These are phyloP conservation scores for Carassius gibelio DNA, from an alignment of 2,113 vertebrate genomes.

Conservation along the genomic window DNA sequence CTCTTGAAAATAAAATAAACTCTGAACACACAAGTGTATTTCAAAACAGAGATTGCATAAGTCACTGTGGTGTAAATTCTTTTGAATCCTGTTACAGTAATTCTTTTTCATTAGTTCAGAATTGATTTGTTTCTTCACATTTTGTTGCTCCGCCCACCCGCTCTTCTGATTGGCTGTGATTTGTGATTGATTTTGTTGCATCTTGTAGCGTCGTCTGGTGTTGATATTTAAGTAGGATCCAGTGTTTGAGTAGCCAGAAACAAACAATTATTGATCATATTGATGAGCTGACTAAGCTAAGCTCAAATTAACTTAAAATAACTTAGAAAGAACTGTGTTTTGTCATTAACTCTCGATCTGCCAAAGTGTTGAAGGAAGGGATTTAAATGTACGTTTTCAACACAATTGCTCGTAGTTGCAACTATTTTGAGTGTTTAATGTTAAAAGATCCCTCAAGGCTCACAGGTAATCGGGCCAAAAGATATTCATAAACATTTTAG, in stretches of 20 bases:
- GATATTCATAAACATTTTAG: constrained; percentile 10
- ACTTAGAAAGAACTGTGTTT: not conserved
- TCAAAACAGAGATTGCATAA: not conserved
- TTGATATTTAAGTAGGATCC: not conserved
- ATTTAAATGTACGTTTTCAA: not conserved
- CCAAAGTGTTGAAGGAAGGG: not conserved
- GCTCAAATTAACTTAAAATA: not conserved
- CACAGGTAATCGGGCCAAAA: not conserved
- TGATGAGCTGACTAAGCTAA: not conserved
- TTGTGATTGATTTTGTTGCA: not conserved
- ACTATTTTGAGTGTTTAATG: constrained; percentile 4
- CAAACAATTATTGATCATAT: not conserved
- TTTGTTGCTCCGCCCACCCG: not conserved
- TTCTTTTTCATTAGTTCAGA: not conserved
- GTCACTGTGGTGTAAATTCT: not conserved
- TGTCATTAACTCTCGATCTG: not conserved
- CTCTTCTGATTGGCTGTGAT: constrained; percentile 19
- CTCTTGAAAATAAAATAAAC: not conserved
- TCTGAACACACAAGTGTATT: not conserved
- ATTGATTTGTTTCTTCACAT: not conserved
- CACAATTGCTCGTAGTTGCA: not conserved
- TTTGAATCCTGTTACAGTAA: not conserved
- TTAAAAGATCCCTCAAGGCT: not conserved
- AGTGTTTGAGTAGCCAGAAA: not conserved
- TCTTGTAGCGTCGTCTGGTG: not conserved